These are phyloP conservation scores for Adelosebastes latens DNA, from an alignment of 2,797 vertebrate genomes.

Conservation along the genomic window DNA sequence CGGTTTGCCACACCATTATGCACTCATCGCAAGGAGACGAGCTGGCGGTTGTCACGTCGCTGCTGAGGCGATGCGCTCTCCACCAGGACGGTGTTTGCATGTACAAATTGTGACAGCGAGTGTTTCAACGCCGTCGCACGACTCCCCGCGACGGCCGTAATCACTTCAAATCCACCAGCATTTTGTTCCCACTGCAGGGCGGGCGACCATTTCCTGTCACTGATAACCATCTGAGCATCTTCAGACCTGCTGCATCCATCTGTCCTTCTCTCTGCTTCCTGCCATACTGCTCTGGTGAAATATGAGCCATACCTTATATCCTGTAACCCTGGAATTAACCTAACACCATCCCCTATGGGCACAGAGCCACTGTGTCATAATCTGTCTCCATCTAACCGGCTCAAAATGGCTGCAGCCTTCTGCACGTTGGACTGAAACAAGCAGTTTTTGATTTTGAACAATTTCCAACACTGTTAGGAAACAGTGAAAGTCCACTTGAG, in stretches of 20 bases:
- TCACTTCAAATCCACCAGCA: conserved; percentile 11
- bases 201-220: conserved; percentile 44
- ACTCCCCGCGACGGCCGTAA: conserved; percentile 14
- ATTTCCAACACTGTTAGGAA: conserved; percentile 22
- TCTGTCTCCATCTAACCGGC: conserved; percentile 18
- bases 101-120: not conserved
- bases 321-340: conserved; percentile 39
- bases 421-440: not conserved
- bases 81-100: not conserved
- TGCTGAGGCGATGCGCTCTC: not conserved
- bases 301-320: conserved; percentile 50
- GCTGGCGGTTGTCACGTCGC: not conserved
- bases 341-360: conserved; percentile 32
- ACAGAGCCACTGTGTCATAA: conserved; percentile 19
- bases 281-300: conserved; percentile 41
- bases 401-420: conserved; percentile 21
- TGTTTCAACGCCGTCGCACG: not conserved
- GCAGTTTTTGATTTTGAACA: not conserved
- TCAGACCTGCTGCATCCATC: conserved; percentile 47
- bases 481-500: conserved; percentile 13
- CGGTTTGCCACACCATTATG: conserved; percentile 38
- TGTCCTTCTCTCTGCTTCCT: conserved; percentile 42
- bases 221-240: conserved; percentile 58
- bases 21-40: conserved; percentile 35
- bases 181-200: conserved; percentile 21